Evolutionary conservation across 2,888 invertebrate species (phyloP).

Genomic region (Fabriciana adippe): DNA sequence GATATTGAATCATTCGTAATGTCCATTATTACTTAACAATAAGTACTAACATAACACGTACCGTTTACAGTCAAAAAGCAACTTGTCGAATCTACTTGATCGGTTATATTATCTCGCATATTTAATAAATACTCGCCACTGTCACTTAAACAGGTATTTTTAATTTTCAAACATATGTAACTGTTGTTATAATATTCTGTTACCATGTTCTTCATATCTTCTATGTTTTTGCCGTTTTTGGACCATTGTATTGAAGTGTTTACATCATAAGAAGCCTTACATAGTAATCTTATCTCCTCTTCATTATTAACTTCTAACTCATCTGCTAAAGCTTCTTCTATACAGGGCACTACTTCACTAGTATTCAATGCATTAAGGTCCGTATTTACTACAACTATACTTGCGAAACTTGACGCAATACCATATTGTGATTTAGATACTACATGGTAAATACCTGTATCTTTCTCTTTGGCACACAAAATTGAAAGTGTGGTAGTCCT

Average conservation of each 20-base stretch:
- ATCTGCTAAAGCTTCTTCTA: constrained; percentile 45
- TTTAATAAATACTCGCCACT: constrained; percentile 43
- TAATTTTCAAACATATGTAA: constrained; percentile 44
- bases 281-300: constrained; percentile 45
- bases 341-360: constrained; percentile 35
- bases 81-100: constrained; percentile 28
- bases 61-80: constrained; percentile 43
- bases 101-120: constrained; percentile 38
- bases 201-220: constrained; percentile 23
- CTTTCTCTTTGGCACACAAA: constrained; percentile 40
- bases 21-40: not conserved
- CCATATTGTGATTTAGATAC: constrained; percentile 43
- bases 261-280: constrained; percentile 41
- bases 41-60: constrained; percentile 35
- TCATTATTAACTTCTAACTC: constrained; percentile 43
- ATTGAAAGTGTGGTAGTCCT: constrained; percentile 40
- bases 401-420: constrained; percentile 45
- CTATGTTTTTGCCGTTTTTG: constrained; percentile 38
- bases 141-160: constrained; percentile 33
- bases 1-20: not conserved
- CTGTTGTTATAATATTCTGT: constrained; percentile 43
- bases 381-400: constrained; percentile 43
- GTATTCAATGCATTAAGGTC: constrained; percentile 26
- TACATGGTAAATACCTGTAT: constrained; percentile 49
- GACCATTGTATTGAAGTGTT: constrained; percentile 43